phyloP scores from a whole-genome alignment of 2,888 invertebrate species.

The Lasioglossum zephyrum region DNA sequence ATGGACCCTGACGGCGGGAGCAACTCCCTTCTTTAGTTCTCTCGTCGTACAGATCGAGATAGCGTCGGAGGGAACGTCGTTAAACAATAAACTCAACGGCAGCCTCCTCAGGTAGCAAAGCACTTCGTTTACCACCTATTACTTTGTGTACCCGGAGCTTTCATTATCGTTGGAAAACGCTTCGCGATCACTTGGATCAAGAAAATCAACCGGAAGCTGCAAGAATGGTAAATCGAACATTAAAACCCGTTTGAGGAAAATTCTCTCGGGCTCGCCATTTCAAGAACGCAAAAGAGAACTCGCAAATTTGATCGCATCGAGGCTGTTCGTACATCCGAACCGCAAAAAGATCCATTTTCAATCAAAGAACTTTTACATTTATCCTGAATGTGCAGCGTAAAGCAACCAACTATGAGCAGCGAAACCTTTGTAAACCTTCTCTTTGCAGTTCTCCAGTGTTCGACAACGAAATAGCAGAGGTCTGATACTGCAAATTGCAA shows the following conservation, averaged over 20 bases:
- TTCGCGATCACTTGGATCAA: no score
- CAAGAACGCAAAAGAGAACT: not conserved
- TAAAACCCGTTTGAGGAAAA: no score
- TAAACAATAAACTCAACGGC: slow-evolving; percentile 33
- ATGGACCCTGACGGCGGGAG: slow-evolving; percentile 10
- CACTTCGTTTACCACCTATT: not conserved
- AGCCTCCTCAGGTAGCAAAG: slow-evolving; percentile 8
- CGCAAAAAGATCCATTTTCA: not conserved
- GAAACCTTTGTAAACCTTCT: not conserved
- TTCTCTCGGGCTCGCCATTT: not conserved
- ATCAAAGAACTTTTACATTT: not conserved
- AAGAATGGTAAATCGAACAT: no score
- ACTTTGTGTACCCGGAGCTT: slow-evolving; percentile 3
- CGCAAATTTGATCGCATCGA: not conserved
- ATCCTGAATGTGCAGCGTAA: not conserved
- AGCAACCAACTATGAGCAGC: not conserved
- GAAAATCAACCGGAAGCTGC: no score
- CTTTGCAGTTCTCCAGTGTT: not conserved
- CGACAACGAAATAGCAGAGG: not conserved
- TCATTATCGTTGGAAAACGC: not conserved
- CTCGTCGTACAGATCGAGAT: slow-evolving; percentile 11
- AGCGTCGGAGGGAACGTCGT: slow-evolving; percentile 19
- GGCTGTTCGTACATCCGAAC: not conserved
- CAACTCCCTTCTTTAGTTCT: slow-evolving; percentile 14
- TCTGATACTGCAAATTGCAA: not conserved